Evolutionary conservation across 2,888 invertebrate genomes (phyloP).

Genomic region (Protula sp.): DNA sequence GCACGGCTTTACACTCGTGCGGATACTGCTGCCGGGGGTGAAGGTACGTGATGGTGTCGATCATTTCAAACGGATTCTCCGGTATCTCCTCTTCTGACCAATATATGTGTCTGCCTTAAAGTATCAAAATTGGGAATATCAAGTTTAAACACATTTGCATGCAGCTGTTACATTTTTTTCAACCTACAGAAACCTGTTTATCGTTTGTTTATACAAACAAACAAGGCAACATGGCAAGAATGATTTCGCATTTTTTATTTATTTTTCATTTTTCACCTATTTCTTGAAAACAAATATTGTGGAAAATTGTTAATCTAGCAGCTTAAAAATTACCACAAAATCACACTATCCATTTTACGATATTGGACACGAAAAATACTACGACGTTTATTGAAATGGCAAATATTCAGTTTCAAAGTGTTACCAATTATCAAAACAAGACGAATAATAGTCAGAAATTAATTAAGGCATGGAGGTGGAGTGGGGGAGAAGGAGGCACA

Average conservation of each 20-base stretch:
- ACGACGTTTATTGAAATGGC: too few species aligned
- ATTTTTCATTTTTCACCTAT: too few species aligned
- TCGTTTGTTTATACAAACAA: neutral
- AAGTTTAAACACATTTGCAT: neutral
- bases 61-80: slow-evolving; percentile 5
- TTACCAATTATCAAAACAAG: too few species aligned
- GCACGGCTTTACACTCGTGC: slow-evolving; percentile 9
- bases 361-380: too few species aligned
- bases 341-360: too few species aligned
- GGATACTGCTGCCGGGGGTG: slow-evolving; percentile 1
- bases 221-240: neutral
- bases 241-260: neutral
- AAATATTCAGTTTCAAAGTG: too few species aligned
- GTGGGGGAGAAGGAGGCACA: too few species aligned
- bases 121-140: neutral
- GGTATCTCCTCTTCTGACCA: slow-evolving; percentile 15
- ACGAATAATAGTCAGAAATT: too few species aligned
- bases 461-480: too few species aligned
- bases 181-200: neutral
- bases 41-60: slow-evolving; percentile 12
- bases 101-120: slow-evolving; percentile 6
- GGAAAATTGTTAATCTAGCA: too few species aligned
- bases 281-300: too few species aligned
- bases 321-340: too few species aligned
- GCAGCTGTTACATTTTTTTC: neutral